Conservation (phyloP, 1,140 invertebrate species). For the Aplysia californica region DNA sequence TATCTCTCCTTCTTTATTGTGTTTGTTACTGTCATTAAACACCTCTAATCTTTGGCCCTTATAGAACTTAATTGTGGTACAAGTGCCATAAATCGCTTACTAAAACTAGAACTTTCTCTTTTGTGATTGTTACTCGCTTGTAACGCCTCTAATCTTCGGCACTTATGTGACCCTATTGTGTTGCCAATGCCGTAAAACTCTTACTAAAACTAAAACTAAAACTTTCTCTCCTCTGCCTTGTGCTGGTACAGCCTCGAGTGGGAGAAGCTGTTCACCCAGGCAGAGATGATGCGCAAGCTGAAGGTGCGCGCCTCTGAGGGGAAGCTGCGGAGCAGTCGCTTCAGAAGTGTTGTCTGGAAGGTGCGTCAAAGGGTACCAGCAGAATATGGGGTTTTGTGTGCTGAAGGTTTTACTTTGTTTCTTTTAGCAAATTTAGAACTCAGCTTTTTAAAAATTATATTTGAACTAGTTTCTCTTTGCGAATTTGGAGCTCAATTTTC, state of each 20-base stretch:
- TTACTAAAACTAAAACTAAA: too few species aligned
- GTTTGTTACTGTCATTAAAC: too few species aligned
- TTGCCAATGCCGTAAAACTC: too few species aligned
- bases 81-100: too few species aligned
- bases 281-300: conserved; percentile 53
- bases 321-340: conserved; percentile 60
- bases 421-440: background rate
- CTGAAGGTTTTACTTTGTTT: background rate
- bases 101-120: too few species aligned
- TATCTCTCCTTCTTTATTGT: too few species aligned
- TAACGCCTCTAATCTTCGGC: too few species aligned
- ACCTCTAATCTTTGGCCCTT: too few species aligned
- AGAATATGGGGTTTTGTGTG: background rate
- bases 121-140: too few species aligned
- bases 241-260: conserved; percentile 62
- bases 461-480: background rate
- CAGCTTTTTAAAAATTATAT: background rate
- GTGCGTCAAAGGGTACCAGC: conserved; percentile 40
- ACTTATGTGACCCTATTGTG: too few species aligned
- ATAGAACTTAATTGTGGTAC: too few species aligned
- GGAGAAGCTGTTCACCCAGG: conserved; percentile 60
- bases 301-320: conserved; percentile 55
- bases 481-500: background rate
- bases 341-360: conserved; percentile 65
- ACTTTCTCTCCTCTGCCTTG: too few species aligned